A percentile compares a stretch with the other conserved stretches of the same genome.
These are phyloP conservation scores for Agrilus biguttatus DNA, from an alignment of 2,888 invertebrate species.

Conservation along the genomic window DNA sequence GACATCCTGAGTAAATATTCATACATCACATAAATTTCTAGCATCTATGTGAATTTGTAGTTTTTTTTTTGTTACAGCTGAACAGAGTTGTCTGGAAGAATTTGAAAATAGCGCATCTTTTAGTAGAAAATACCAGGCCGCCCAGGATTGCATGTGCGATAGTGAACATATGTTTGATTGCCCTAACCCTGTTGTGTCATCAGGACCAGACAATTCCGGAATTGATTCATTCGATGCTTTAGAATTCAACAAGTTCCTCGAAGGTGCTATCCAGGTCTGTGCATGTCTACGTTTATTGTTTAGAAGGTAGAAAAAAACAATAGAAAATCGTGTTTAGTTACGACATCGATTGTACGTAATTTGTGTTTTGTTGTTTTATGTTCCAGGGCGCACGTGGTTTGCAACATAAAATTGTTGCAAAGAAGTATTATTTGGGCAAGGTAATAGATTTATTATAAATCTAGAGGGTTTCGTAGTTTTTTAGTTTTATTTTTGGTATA, in stretches of 20 bases:
- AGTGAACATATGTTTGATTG: conserved; percentile 96
- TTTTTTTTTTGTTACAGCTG: conserved; percentile 28
- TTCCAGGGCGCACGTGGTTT: conserved; percentile 19
- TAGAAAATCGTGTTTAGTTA: too few species aligned
- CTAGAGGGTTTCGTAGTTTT: not conserved
- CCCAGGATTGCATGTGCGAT: conserved; percentile 95
- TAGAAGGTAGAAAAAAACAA: too few species aligned
- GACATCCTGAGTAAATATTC: too few species aligned
- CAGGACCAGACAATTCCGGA: conserved; percentile 16
- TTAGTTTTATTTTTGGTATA: not conserved
- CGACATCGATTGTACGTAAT: not conserved
- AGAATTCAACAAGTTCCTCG: conserved; percentile 54
- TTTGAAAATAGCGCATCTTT: conserved; percentile 94
- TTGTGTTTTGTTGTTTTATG: conserved; percentile 2
- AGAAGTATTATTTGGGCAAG: conserved; percentile 53
- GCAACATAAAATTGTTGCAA: conserved; percentile 60
- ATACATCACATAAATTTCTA: too few species aligned
- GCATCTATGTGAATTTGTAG: too few species aligned
- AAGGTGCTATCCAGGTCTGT: conserved; percentile 37
- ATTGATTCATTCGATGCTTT: conserved; percentile 32
- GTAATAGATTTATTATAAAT: conserved; percentile 19
- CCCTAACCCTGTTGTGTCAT: conserved; percentile 40
- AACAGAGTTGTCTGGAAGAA: conserved; percentile 77
- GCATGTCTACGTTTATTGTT: not conserved
- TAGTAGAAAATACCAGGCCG: conserved; percentile 81